Evolutionary conservation across 2,797 vertebrate genomes (phyloP).

Genomic region (Gobio occitaniae): DNA sequence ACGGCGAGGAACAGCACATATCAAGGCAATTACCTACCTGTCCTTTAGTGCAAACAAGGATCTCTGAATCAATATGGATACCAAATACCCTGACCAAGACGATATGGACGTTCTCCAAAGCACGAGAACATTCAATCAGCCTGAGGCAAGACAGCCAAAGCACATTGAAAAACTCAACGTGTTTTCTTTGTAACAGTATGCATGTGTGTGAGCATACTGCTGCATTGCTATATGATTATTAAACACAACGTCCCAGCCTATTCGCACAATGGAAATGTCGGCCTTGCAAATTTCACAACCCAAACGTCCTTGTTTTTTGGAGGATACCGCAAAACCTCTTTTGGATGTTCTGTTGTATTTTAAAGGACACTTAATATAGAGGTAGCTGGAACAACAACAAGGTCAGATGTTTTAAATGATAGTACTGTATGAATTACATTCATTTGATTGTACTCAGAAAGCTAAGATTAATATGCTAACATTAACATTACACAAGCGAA

Average conservation of each 20-base stretch:
- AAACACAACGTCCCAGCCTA: background rate
- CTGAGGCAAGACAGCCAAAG: slow-evolving; percentile 27
- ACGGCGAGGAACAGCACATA: slow-evolving; percentile 53
- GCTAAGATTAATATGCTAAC: slow-evolving; percentile 19
- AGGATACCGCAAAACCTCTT: slow-evolving; percentile 8
- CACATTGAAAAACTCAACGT: background rate
- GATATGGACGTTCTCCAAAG: slow-evolving; percentile 43
- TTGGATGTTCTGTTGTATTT: background rate
- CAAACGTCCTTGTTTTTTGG: slow-evolving; percentile 10
- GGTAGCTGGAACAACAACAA: background rate
- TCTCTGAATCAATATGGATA: slow-evolving; percentile 77
- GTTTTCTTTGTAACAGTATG: slow-evolving; percentile 10
- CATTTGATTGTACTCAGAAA: background rate
- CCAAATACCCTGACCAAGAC: slow-evolving; percentile 70
- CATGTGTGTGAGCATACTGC: slow-evolving; percentile 1
- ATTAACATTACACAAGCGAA: slow-evolving; percentile 21
- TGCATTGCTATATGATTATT: slow-evolving; percentile 3
- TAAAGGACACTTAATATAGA: slow-evolving; percentile 25
- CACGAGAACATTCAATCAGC: slow-evolving; percentile 55
- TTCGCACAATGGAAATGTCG: slow-evolving; percentile 10
- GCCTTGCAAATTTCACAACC: slow-evolving; percentile 3
- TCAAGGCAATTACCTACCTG: slow-evolving; percentile 77
- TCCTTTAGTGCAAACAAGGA: slow-evolving; percentile 76
- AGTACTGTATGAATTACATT: background rate
- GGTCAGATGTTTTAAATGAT: slow-evolving; percentile 25